A percentile compares a stretch with the other conserved stretches of the same genome.
Conservation (phyloP, 2,113 vertebrate genomes). For the Hepsetus odoe region DNA sequence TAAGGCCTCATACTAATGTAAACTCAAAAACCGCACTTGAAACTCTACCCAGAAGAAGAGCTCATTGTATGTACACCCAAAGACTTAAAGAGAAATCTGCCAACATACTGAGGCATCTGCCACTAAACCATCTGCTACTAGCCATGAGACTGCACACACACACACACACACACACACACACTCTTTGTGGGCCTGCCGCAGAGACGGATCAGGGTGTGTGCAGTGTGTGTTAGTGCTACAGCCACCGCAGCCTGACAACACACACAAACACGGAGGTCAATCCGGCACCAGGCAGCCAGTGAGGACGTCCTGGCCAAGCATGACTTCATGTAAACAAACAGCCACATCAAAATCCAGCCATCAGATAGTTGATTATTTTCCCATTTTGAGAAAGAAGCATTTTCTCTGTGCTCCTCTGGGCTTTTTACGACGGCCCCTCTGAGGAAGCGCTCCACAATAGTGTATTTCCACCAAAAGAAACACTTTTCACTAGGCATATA, state of each 20-base stretch:
- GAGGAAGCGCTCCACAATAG: conserved; percentile 54
- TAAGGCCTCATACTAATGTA: conserved; percentile 34
- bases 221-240: conserved; percentile 38
- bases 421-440: conserved; percentile 5
- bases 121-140: conserved; percentile 45
- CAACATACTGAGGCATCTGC: conserved; percentile 55
- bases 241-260: conserved; percentile 45
- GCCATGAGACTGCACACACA: conserved; percentile 36
- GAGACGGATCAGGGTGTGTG: conserved; percentile 41
- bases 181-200: conserved; percentile 24
- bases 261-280: conserved; percentile 50
- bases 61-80: conserved; percentile 19
- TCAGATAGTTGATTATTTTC: conserved; percentile 51
- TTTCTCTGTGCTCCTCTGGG: conserved; percentile 22
- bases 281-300: conserved; percentile 30
- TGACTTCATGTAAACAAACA: conserved; percentile 53
- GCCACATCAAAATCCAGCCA: conserved; percentile 45
- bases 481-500: conserved; percentile 44
- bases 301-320: conserved; percentile 33
- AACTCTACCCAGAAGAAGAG: conserved; percentile 30
- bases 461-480: conserved; percentile 51
- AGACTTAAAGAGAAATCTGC: conserved; percentile 50
- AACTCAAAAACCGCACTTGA: conserved; percentile 11
- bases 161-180: conserved; percentile 46
- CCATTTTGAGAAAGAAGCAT: conserved; percentile 22